Evolutionary conservation across 2,888 invertebrate species (phyloP).

Genomic region (Nomada ruficornis): DNA sequence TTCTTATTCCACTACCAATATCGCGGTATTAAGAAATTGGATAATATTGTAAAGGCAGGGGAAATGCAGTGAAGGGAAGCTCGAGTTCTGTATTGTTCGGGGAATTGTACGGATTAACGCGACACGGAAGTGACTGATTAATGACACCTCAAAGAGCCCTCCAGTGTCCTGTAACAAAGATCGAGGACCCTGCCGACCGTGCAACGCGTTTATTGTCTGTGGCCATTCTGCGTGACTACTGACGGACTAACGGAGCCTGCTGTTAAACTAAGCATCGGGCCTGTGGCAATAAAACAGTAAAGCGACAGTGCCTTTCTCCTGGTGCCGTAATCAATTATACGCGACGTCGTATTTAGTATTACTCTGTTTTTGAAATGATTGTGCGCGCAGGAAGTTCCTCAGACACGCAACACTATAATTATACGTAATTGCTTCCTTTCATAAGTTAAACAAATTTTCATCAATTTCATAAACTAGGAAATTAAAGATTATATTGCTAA

Average conservation of each 20-base stretch:
- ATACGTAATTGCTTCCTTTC: too few species aligned
- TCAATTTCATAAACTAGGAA: too few species aligned
- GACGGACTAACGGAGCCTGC: conserved; percentile 22
- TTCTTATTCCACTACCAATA: too few species aligned
- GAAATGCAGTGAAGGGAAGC: neutral
- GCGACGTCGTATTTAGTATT: too few species aligned
- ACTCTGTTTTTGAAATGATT: too few species aligned
- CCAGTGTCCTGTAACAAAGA: conserved; percentile 15
- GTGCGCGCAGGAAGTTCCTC: too few species aligned
- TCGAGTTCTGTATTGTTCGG: neutral
- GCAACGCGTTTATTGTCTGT: conserved; percentile 21
- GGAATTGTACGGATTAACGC: neutral
- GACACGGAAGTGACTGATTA: neutral
- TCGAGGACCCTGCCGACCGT: neutral
- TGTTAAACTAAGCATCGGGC: neutral
- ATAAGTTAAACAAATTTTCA: too few species aligned
- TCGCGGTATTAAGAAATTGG: too few species aligned
- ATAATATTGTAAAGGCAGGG: too few species aligned
- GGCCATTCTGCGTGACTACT: conserved; percentile 32
- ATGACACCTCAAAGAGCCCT: neutral
- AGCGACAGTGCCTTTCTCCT: neutral
- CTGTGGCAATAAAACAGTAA: neutral
- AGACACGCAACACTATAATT: too few species aligned
- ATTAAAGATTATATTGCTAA: too few species aligned
- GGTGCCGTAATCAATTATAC: neutral